A percentile compares a stretch with the other conserved stretches of the same genome.
Conservation (phyloP, 2,888 invertebrate species). For the Argyra leucocephala region DNA sequence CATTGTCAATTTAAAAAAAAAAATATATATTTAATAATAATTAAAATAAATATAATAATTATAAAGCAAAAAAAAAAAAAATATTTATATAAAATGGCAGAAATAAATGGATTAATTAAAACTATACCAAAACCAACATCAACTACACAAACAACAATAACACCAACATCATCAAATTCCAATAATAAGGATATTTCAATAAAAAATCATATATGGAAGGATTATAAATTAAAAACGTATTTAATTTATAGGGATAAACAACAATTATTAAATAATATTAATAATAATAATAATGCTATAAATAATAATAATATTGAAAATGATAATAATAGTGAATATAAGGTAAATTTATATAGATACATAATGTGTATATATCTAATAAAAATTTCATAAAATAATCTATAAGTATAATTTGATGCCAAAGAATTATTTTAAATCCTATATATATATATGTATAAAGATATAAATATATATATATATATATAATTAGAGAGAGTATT, state of each 20-base stretch:
- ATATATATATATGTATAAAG: too few relatives aligned
- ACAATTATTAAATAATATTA: constrained; percentile 29
- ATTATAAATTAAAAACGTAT: constrained; percentile 40
- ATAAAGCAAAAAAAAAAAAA: too few relatives aligned
- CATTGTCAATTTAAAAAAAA: too few relatives aligned
- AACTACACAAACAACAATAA: constrained; percentile 16
- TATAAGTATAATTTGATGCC: too few relatives aligned
- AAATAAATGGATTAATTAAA: constrained; percentile 27
- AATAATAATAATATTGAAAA: constrained; percentile 32
- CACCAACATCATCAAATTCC: constrained; percentile 9
- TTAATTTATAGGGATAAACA: constrained; percentile 38
- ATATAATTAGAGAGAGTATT: too few relatives aligned
- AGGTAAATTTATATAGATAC: too few relatives aligned
- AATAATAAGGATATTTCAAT: constrained; percentile 21
- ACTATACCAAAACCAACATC: constrained; percentile 16
- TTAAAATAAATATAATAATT: too few relatives aligned
- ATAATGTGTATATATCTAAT: too few relatives aligned
- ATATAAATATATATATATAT: too few relatives aligned
- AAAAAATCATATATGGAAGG: constrained; percentile 35
- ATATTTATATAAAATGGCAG: constrained; percentile 25
- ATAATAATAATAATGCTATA: constrained; percentile 37
- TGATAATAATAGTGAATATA: constrained; percentile 25
- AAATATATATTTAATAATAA: too few relatives aligned
- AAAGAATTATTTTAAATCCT: too few relatives aligned
- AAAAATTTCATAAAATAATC: too few relatives aligned